These are phyloP conservation scores for Zaprionus taronus DNA, from an alignment of 1,140 invertebrate genomes.

Conservation along the genomic window DNA sequence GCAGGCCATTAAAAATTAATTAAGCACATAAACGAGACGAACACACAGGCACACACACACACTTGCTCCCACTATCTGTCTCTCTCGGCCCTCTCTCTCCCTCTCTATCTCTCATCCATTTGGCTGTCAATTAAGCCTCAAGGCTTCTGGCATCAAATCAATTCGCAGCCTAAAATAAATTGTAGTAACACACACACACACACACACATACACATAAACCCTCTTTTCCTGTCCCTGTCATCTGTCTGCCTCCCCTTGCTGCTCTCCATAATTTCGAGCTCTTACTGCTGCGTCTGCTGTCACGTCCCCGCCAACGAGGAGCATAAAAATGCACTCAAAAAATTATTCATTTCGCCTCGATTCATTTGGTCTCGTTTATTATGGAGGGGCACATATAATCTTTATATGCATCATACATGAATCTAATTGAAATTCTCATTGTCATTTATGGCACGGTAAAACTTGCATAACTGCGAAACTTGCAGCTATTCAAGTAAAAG, in stretches of 20 bases:
- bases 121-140: conserved; percentile 24
- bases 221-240: too few relatives aligned
- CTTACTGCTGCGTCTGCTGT: neutral
- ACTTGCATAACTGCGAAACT: neutral
- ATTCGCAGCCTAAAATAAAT: conserved; percentile 19
- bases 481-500: neutral
- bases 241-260: neutral
- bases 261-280: neutral
- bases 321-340: conserved; percentile 20
- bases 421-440: neutral
- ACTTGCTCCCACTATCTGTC: neutral
- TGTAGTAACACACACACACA: neutral
- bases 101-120: conserved; percentile 12
- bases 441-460: neutral
- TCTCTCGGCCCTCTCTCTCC: neutral
- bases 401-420: neutral
- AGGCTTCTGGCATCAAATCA: conserved; percentile 31
- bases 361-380: conserved; percentile 1
- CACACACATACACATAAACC: neutral
- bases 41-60: conserved; percentile 5
- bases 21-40: conserved; percentile 27
- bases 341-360: neutral
- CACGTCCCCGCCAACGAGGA: neutral
- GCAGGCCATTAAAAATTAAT: conserved; percentile 68
- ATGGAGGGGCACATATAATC: neutral